These are phyloP conservation scores for Priocnemis perturbator DNA, from an alignment of 2,888 invertebrate species.

Conservation along the genomic window DNA sequence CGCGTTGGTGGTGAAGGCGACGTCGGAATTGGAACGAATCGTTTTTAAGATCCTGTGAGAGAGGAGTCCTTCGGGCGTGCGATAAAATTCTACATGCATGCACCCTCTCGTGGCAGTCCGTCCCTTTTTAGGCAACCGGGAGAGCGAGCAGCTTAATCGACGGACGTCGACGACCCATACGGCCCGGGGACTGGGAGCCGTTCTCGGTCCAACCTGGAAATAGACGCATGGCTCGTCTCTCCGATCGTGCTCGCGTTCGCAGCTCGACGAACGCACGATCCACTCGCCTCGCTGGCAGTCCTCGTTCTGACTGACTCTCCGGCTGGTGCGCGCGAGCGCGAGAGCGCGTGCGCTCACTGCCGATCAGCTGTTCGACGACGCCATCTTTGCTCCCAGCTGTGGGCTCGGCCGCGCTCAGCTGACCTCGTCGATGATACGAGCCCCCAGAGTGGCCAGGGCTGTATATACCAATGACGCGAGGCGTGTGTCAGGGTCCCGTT, in stretches of 20 bases:
- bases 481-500: not conserved
- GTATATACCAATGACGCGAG: not conserved
- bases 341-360: conserved; percentile 58
- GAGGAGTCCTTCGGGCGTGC: too few species aligned
- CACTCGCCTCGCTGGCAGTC: conserved; percentile 18
- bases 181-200: conserved; percentile 24
- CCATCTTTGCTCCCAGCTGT: conserved; percentile 72
- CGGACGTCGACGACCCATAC: not conserved
- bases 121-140: conserved; percentile 7
- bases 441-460: conserved; percentile 43
- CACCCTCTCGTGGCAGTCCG: not conserved
- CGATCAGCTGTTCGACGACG: conserved; percentile 71
- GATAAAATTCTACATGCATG: too few species aligned
- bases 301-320: conserved; percentile 24
- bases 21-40: too few species aligned
- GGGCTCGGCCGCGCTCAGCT: conserved; percentile 69
- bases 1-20: too few species aligned
- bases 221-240: conserved; percentile 25
- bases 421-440: conserved; percentile 65
- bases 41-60: too few species aligned
- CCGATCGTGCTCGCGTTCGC: not conserved
- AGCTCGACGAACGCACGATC: conserved; percentile 1
- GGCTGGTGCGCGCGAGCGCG: not conserved
- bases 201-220: conserved; percentile 46
- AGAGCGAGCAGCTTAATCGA: not conserved